A percentile compares a stretch with the other conserved stretches of the same genome.
Conservation (phyloP, 1,140 invertebrate genomes). For the Cotesia glomerata region DNA sequence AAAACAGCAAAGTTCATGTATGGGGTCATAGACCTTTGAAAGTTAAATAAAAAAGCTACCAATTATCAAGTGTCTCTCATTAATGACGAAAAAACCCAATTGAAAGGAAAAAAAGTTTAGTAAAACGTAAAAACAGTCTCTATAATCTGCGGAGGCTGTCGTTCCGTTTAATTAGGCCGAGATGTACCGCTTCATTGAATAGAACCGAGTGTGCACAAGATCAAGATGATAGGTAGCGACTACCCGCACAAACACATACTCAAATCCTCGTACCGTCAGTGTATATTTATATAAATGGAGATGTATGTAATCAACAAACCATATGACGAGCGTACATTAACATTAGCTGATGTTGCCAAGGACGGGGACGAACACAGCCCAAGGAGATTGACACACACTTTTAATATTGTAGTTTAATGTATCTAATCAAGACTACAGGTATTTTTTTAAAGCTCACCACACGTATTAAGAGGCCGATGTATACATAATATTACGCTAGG, state of each 20-base stretch:
- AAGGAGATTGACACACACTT: neutral
- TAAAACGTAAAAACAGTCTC: neutral
- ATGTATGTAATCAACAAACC: neutral
- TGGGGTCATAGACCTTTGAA: too few relatives aligned
- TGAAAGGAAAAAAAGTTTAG: neutral
- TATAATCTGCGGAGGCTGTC: neutral
- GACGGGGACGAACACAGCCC: neutral
- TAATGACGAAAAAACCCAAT: too few relatives aligned
- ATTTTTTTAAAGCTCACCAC: too few relatives aligned
- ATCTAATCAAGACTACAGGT: too few relatives aligned
- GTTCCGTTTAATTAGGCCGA: neutral
- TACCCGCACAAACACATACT: too few relatives aligned
- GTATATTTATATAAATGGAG: neutral
- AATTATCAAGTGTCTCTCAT: too few relatives aligned
- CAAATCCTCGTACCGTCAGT: neutral
- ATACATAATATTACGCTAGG: slow-evolving; percentile 18
- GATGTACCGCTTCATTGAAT: neutral
- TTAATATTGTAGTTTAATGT: neutral
- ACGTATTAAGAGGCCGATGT: neutral
- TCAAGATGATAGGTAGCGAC: neutral
- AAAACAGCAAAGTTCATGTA: too few relatives aligned
- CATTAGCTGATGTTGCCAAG: neutral
- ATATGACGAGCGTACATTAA: neutral
- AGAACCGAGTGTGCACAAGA: neutral
- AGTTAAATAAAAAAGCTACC: too few relatives aligned